phyloP scores from a whole-genome alignment of 1,140 invertebrate species.

The Drosophila watanabei region DNA sequence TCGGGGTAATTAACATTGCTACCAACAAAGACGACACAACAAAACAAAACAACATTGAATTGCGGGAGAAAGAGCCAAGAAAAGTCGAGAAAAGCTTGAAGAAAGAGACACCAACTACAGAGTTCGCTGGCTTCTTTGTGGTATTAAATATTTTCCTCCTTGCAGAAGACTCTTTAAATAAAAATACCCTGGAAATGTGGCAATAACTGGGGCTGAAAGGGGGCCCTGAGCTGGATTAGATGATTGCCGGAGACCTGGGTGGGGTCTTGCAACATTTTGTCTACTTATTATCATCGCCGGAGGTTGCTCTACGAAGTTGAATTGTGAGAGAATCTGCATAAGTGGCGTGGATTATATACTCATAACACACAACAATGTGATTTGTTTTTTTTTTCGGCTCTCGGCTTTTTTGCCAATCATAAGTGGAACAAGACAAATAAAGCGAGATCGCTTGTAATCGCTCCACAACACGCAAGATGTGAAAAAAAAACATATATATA shows the following conservation, averaged over 20 bases:
- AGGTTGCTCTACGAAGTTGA: slow-evolving; percentile 29
- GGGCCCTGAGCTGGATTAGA: slow-evolving; percentile 68
- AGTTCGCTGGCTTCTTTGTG: slow-evolving; percentile 30
- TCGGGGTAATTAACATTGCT: slow-evolving; percentile 73
- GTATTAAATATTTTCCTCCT: slow-evolving; percentile 65
- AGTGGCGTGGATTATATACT: slow-evolving; percentile 51
- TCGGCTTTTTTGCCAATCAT: slow-evolving; percentile 30
- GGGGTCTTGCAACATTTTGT: slow-evolving; percentile 50
- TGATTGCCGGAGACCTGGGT: slow-evolving; percentile 45
- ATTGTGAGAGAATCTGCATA: slow-evolving; percentile 72
- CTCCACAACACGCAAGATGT: slow-evolving; percentile 30
- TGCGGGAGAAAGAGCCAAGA: slow-evolving; percentile 18
- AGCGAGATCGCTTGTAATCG: slow-evolving; percentile 37
- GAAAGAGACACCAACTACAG: slow-evolving; percentile 29
- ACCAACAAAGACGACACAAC: slow-evolving; percentile 37
- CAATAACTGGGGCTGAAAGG: slow-evolving; percentile 33
- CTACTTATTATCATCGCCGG: slow-evolving; percentile 32
- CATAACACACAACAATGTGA: slow-evolving; percentile 43
- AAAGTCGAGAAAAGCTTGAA: slow-evolving; percentile 25
- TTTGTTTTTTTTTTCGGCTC: slow-evolving; percentile 12
- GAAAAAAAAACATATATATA: not conserved
- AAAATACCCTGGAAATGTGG: slow-evolving; percentile 55
- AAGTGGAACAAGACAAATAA: slow-evolving; percentile 58
- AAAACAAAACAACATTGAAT: slow-evolving; percentile 26
- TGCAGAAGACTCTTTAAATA: slow-evolving; percentile 35